Percentiles rank a stretch among this genome's conserved stretches.
Evolutionary conservation across 2,113 vertebrate species (phyloP).

Genomic region (Heloderma charlesbogerti): DNA sequence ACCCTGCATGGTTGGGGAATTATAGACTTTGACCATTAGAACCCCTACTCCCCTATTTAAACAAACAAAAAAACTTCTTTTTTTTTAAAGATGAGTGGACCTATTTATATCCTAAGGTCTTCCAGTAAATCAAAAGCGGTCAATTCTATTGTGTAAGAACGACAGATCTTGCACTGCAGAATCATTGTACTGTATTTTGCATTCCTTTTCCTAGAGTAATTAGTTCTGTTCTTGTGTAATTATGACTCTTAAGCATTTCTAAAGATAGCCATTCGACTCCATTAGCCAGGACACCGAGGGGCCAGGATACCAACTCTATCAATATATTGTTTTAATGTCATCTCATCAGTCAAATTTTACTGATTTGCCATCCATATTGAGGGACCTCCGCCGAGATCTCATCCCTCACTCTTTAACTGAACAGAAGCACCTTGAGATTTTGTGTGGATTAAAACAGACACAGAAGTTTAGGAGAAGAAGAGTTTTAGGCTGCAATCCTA

Average conservation of each 20-base stretch:
- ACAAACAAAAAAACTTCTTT: not conserved
- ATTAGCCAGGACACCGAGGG: slow-evolving; percentile 31
- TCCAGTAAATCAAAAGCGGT: slow-evolving; percentile 23
- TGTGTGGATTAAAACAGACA: not conserved
- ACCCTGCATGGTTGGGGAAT: not conserved
- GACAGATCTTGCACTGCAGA: slow-evolving; percentile 1
- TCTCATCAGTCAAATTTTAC: slow-evolving; percentile 34
- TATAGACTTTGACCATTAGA: not conserved
- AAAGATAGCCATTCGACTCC: slow-evolving; percentile 30
- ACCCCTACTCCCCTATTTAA: no score
- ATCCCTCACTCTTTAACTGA: not conserved
- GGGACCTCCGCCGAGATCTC: not conserved
- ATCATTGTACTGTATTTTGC: slow-evolving; percentile 15
- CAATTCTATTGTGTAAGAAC: not conserved
- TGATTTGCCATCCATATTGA: slow-evolving; percentile 18
- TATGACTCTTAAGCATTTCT: slow-evolving; percentile 44
- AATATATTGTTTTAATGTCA: slow-evolving; percentile 44
- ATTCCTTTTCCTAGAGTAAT: slow-evolving; percentile 19
- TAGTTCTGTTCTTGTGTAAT: slow-evolving; percentile 20
- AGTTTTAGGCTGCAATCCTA: not conserved
- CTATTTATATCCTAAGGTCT: not conserved
- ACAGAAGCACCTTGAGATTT: slow-evolving; percentile 5
- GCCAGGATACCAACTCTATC: slow-evolving; percentile 30
- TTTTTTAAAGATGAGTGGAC: not conserved
- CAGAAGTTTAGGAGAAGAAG: no score